Percentiles rank a stretch among this genome's conserved stretches.
Evolutionary conservation across 2,888 invertebrate species (phyloP).

Genomic region (Caenorhabditis uteleia): DNA sequence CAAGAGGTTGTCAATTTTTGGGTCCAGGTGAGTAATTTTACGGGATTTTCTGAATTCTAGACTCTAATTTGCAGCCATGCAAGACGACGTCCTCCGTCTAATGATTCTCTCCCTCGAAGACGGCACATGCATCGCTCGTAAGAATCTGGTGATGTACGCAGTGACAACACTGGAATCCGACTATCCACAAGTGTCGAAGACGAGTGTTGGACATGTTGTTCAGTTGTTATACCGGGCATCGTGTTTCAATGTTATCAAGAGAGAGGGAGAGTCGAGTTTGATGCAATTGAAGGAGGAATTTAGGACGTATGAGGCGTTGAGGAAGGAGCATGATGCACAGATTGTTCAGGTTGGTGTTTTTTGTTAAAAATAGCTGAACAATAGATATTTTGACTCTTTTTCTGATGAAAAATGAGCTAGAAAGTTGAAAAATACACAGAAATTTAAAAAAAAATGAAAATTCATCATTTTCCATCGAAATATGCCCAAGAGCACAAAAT

Average conservation of each 20-base stretch:
- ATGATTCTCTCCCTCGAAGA: slow-evolving; percentile 92
- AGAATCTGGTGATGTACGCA: slow-evolving; percentile 90
- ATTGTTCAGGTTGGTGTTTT: slow-evolving; percentile 79
- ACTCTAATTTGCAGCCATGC: slow-evolving; percentile 80
- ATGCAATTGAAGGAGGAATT: slow-evolving; percentile 80
- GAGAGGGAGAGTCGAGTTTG: slow-evolving; percentile 92
- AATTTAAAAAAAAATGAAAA: too few relatives aligned
- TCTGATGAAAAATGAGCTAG: too few relatives aligned
- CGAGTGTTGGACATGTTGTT: slow-evolving; percentile 97
- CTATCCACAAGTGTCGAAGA: slow-evolving; percentile 92
- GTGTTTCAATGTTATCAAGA: slow-evolving; percentile 85
- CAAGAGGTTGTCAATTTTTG: slow-evolving; percentile 95
- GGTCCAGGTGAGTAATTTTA: slow-evolving; percentile 78
- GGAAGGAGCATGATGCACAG: slow-evolving; percentile 95
- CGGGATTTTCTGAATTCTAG: neutral
- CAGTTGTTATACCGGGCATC: slow-evolving; percentile 95
- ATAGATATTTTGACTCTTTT: neutral
- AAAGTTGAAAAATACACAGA: too few relatives aligned
- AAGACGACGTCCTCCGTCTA: slow-evolving; percentile 89
- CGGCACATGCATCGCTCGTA: slow-evolving; percentile 69
- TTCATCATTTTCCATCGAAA: too few relatives aligned
- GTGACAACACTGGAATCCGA: slow-evolving; percentile 85
- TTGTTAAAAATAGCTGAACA: too few relatives aligned
- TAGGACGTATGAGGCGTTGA: slow-evolving; percentile 83
- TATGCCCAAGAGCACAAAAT: too few relatives aligned